phyloP scores from a whole-genome alignment of 2,888 invertebrate genomes.

The Trichogramma dendrolimi region DNA sequence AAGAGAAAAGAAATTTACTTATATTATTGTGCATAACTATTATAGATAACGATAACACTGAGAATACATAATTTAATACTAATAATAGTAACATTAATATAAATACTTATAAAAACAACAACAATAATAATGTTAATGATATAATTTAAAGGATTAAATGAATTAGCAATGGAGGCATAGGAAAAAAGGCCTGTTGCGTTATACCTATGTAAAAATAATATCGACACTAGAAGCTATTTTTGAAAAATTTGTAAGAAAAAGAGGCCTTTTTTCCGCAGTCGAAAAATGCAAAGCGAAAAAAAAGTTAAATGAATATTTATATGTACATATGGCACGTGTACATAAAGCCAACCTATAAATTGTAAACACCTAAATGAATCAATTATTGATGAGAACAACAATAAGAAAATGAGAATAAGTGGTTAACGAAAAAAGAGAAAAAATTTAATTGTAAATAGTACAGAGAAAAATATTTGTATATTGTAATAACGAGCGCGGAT shows the following conservation, averaged over 20 bases:
- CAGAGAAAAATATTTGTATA: background rate
- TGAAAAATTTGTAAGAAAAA: conserved; percentile 23
- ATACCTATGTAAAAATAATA: conserved; percentile 17
- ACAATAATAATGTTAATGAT: background rate
- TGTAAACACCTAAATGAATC: conserved; percentile 17
- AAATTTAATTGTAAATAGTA: conserved; percentile 25
- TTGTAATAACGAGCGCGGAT: too few relatives aligned
- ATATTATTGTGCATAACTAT: background rate
- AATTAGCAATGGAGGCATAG: background rate
- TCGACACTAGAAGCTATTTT: conserved; percentile 39
- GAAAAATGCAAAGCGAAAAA: conserved; percentile 36
- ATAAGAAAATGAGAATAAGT: conserved; percentile 13
- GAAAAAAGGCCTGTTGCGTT: conserved; percentile 21
- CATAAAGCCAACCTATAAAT: conserved; percentile 33
- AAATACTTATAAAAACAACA: background rate
- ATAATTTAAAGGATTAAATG: conserved; percentile 2
- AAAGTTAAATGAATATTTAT: conserved; percentile 39
- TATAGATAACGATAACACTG: conserved; percentile 15
- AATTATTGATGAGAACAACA: conserved; percentile 1
- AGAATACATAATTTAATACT: conserved; percentile 3
- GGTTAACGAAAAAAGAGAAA: conserved; percentile 4
- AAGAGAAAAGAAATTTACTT: background rate
- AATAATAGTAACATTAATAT: background rate
- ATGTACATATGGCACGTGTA: conserved; percentile 41
- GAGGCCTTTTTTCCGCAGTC: conserved; percentile 29